Conservation (phyloP, 2,113 vertebrate genomes). For the Tetraodon nigroviridis region DNA sequence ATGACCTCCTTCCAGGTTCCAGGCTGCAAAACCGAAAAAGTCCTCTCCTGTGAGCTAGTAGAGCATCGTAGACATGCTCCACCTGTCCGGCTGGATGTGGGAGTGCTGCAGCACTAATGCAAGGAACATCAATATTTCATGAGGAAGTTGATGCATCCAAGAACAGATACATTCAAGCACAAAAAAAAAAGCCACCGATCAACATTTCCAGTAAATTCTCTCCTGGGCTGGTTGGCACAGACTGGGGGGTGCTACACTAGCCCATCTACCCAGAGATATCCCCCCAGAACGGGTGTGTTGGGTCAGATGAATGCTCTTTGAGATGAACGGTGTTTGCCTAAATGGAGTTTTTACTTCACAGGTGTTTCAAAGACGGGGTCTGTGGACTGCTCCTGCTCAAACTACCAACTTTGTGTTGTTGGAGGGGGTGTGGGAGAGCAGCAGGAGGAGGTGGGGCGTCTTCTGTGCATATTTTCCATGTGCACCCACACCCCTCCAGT, state of each 20-base stretch:
- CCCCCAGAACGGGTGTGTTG: constrained; percentile 41
- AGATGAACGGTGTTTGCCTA: constrained; percentile 63
- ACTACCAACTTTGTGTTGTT: constrained; percentile 59
- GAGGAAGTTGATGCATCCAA: too few relatives aligned
- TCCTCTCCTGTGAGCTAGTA: constrained; percentile 65
- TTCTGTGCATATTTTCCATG: constrained; percentile 58
- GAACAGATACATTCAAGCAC: constrained; percentile 23
- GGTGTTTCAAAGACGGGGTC: constrained; percentile 40
- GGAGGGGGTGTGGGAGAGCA: constrained; percentile 36
- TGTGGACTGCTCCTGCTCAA: constrained; percentile 38
- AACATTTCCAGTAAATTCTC: constrained; percentile 44
- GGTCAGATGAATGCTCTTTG: constrained; percentile 35
- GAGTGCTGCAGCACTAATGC: not conserved
- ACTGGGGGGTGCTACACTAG: constrained; percentile 51
- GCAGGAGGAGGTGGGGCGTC: constrained; percentile 5
- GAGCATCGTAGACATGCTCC: constrained; percentile 79
- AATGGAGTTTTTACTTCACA: constrained; percentile 49
- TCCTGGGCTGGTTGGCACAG: constrained; percentile 47
- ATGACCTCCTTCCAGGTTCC: constrained; percentile 75
- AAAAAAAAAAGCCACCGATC: constrained; percentile 29
- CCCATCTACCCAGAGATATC: constrained; percentile 39
- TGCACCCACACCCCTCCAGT: constrained; percentile 48
- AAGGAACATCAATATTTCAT: constrained; percentile 7
- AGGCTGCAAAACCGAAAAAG: constrained; percentile 83
- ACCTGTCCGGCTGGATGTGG: constrained; percentile 70